A percentile compares a stretch with the other conserved stretches of the same genome.
Evolutionary conservation across 2,113 vertebrate genomes (phyloP).

Genomic region (Hippocampus comes): DNA sequence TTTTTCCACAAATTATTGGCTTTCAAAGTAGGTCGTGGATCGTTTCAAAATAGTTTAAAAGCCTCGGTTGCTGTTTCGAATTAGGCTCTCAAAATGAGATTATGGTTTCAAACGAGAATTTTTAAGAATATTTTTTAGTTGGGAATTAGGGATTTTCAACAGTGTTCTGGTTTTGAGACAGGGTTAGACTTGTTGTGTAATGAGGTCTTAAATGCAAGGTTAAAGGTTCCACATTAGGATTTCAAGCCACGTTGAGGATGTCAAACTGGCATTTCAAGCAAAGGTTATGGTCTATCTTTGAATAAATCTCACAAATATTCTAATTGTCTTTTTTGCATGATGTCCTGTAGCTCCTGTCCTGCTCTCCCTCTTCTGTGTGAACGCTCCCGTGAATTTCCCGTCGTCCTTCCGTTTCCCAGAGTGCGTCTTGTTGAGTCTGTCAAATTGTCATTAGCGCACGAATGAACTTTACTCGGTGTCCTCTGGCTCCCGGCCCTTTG

Average conservation of each 20-base stretch:
- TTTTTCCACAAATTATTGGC: no score
- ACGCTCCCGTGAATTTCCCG: neutral
- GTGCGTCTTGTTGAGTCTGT: constrained; percentile 1
- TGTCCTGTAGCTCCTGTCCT: neutral
- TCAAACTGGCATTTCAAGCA: neutral
- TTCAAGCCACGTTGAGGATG: neutral
- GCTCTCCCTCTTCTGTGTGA: neutral
- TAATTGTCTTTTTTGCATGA: neutral
- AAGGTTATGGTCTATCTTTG: neutral
- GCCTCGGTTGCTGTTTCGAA: no score
- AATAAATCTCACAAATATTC: neutral
- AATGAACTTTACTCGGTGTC: constrained; percentile 43
- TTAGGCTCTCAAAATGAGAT: no score
- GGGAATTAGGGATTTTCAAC: no score
- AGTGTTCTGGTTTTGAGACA: no score
- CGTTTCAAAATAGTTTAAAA: no score
- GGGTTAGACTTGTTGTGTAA: no score
- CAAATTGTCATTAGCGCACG: constrained; percentile 33
- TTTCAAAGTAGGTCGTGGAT: no score
- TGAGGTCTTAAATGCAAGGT: no score
- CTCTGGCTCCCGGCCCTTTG: constrained; percentile 26
- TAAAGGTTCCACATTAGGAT: no score
- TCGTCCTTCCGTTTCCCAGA: neutral
- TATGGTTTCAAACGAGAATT: no score
- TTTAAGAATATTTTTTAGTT: no score